A percentile compares a stretch with the other conserved stretches of the same genome.
Conservation (phyloP, 2,113 vertebrate genomes). For the Maccullochella peelii region DNA sequence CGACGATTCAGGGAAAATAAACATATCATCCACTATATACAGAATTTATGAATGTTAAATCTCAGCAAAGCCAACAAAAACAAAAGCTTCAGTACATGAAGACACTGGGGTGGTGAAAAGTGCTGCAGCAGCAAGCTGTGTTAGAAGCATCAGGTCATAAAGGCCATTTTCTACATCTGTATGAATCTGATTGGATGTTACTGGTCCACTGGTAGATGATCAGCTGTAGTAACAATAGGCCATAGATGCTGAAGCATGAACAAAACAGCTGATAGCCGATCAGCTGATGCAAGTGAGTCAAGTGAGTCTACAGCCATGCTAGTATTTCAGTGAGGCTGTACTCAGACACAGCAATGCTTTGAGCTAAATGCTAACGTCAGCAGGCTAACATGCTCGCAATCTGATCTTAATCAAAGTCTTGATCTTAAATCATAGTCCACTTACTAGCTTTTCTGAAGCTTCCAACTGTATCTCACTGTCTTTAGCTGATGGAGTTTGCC, state of each 20-base stretch:
- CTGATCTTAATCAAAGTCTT: too few species aligned
- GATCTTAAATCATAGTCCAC: not conserved
- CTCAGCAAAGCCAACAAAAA: not conserved
- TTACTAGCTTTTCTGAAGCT: not conserved
- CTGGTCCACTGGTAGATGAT: not conserved
- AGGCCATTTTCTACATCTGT: not conserved
- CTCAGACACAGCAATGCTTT: too few species aligned
- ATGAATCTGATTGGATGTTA: not conserved
- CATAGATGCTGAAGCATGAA: constrained; percentile 2
- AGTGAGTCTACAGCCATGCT: too few species aligned
- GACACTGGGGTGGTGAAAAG: not conserved
- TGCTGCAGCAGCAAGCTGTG: not conserved
- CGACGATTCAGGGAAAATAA: not conserved
- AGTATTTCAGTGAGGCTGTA: too few species aligned
- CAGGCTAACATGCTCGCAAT: too few species aligned
- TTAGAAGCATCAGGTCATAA: not conserved
- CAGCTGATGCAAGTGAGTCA: not conserved
- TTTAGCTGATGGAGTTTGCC: too few species aligned
- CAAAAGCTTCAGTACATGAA: not conserved
- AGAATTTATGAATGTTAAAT: not conserved
- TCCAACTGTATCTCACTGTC: not conserved
- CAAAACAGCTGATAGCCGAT: not conserved
- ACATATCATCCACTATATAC: not conserved
- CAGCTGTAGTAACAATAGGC: not conserved
- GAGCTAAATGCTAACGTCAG: too few species aligned